Base-by-base conservation (phyloP, 2,888 invertebrate genomes). In the Cheilosia grossa region DNA sequence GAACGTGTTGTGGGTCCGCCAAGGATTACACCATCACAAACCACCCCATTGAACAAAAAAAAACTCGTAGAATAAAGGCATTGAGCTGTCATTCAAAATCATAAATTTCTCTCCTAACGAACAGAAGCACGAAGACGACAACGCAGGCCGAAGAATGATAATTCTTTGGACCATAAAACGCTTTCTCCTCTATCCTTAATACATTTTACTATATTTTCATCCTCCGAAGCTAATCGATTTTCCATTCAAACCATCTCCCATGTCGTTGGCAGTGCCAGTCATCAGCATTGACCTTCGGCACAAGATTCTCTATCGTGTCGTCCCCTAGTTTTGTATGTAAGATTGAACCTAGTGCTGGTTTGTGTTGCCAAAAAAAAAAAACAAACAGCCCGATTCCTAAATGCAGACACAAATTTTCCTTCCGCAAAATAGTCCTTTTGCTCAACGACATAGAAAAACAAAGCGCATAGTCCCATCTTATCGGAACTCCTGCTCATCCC, bases 161-260 rank as follows among this genome's bases (percentile, higher is more conserved):
- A 83, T 80, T 80, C 80, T 30, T 70, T 80, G 69, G 58, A 64
- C 74, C 80, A 83, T 83, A 83, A 83, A 80, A 83, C 80, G 83
- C 74, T 83, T 83, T 83, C 83, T 74, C 74, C 74, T 74, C 74
- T 72, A 54, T 74, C 59, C 80, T 80, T 54, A 74, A 83, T 74
- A 74, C 74, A 70, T 74, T 83, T 83, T 58, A 80, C 80, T 83
- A 69, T 74, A 69, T 74, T 74, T 74, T 69, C 64, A 61, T 69
- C 73, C 69, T 66, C 64, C 64, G 64, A 64, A 83, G 83, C 79
- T 83, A 74, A 83, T 83, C 83, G 83, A 83, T 83, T 83, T 83
- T 80, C 80, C 83, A 83, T 83, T 74, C 69, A 74, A 79, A 54
- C 58, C 83, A 79, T 67, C 70, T 54, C 19, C 47, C 27, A 51